A percentile compares a stretch with the other conserved stretches of the same genome.
These are phyloP conservation scores for Allygus modestus DNA, from an alignment of 2,888 invertebrate species.

Conservation along the genomic window DNA sequence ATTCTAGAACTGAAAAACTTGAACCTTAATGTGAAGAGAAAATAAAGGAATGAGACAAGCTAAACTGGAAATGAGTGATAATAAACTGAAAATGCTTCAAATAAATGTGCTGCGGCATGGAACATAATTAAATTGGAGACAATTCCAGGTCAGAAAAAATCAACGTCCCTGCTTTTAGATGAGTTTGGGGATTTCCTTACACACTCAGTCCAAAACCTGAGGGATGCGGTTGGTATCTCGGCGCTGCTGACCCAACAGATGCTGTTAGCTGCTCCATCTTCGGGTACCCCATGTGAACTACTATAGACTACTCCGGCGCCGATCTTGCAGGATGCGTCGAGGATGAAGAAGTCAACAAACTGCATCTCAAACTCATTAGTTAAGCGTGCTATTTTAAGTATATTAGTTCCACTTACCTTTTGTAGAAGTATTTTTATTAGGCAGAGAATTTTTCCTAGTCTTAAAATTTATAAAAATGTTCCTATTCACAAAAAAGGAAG, in stretches of 20 bases:
- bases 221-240: background rate
- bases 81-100: background rate
- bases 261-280: background rate
- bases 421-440: background rate
- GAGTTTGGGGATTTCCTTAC: background rate
- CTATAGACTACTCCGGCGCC: background rate
- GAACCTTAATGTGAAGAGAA: background rate
- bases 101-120: background rate
- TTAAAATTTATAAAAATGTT: background rate
- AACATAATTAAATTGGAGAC: background rate
- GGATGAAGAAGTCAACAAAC: background rate
- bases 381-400: background rate
- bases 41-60: background rate
- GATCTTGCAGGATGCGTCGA: background rate
- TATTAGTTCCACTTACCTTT: background rate
- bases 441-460: background rate
- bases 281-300: background rate
- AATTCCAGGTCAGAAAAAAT: background rate
- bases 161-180: background rate
- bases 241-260: background rate
- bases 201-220: background rate
- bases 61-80: background rate
- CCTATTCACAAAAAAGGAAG: constrained; percentile 13
- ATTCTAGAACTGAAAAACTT: background rate
- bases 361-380: background rate